A percentile compares a stretch with the other conserved stretches of the same genome.
phyloP scores from a whole-genome alignment of 2,888 invertebrate species.

The Drosophila nr. perissopoda region DNA sequence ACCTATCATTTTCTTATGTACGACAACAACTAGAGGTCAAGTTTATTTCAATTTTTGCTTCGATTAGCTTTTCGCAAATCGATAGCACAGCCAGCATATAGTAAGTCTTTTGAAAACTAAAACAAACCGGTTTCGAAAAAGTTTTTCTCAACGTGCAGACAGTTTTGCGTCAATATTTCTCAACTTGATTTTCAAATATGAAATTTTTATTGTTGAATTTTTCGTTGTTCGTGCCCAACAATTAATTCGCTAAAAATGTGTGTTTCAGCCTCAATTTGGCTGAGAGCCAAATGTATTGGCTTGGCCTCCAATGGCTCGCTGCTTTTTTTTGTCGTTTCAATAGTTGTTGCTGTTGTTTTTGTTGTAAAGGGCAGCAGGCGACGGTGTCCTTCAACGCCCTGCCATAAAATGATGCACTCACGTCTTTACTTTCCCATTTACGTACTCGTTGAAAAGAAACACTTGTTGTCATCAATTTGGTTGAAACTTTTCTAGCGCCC shows the following conservation, averaged over 20 bases:
- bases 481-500: constrained; percentile 23
- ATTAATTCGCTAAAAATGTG: constrained; percentile 54
- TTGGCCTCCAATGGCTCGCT: constrained; percentile 68
- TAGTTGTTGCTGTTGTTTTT: constrained; percentile 20
- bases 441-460: constrained; percentile 34
- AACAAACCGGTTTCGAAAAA: not conserved
- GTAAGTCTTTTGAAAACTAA: not conserved
- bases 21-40: constrained; percentile 1
- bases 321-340: constrained; percentile 50
- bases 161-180: not conserved
- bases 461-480: constrained; percentile 49
- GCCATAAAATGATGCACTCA: constrained; percentile 31
- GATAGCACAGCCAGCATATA: not conserved
- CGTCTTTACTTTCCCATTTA: constrained; percentile 21
- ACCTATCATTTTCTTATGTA: not conserved
- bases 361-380: constrained; percentile 61
- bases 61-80: not conserved
- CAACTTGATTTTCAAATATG: constrained; percentile 6
- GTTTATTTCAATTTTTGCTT: not conserved
- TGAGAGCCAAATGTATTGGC: constrained; percentile 69
- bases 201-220: constrained; percentile 14
- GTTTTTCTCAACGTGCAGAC: not conserved
- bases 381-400: constrained; percentile 51
- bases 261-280: constrained; percentile 61
- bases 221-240: constrained; percentile 42